Conservation (phyloP, 2,113 vertebrate species). For the Podarcis cretensis region DNA sequence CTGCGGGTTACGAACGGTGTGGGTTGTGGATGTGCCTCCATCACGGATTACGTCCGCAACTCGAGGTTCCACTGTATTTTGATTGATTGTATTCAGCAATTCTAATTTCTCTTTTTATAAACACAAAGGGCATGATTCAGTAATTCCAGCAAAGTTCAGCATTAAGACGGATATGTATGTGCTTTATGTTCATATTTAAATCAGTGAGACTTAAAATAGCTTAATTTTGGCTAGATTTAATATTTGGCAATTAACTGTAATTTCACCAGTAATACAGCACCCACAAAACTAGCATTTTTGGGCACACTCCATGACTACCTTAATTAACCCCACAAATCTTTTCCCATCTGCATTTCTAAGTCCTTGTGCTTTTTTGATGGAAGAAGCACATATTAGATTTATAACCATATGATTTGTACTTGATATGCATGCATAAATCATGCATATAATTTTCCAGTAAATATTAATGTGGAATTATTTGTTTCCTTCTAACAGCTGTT, state of each 20-base stretch:
- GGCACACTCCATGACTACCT: neutral
- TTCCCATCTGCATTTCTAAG: neutral
- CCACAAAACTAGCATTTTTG: neutral
- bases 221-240: neutral
- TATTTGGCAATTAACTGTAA: neutral
- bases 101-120: neutral
- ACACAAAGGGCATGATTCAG: neutral
- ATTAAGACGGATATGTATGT: neutral
- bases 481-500: slow-evolving; percentile 78
- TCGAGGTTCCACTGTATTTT: neutral
- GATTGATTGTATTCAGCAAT: neutral
- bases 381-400: neutral
- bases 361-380: neutral
- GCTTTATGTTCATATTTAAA: neutral
- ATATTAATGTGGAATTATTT: slow-evolving; percentile 27
- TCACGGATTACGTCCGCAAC: too few species aligned
- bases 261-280: neutral
- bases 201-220: neutral
- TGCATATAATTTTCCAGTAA: neutral
- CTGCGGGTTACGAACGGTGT: too few species aligned
- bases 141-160: neutral
- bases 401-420: neutral
- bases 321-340: neutral
- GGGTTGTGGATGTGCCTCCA: too few species aligned
- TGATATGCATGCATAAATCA: neutral